Evolutionary conservation across 2,888 invertebrate species (phyloP).

Genomic region (Omphaloscelis lunosa): DNA sequence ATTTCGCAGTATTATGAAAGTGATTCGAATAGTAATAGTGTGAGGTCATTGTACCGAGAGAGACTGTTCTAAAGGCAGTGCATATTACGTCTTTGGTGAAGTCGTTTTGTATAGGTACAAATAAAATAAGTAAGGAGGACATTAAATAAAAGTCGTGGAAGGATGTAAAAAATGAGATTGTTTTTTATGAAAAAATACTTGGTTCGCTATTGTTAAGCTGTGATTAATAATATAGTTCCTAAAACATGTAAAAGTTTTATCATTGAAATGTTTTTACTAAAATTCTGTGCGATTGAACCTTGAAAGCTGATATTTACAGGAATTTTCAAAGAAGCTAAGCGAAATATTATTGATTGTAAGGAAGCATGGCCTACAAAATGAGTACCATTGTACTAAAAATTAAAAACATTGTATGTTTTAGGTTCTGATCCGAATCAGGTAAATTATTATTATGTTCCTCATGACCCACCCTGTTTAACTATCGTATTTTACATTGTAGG

Average conservation of each 20-base stretch:
- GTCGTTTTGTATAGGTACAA: background rate
- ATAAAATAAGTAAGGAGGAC: background rate
- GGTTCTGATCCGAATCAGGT: background rate
- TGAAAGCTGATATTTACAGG: background rate
- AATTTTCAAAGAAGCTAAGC: background rate
- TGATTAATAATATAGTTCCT: conserved; percentile 37
- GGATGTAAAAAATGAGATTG: background rate
- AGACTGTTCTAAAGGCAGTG: background rate
- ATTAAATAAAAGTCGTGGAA: background rate
- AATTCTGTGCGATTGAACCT: background rate
- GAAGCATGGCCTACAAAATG: too few species aligned
- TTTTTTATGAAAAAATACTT: background rate
- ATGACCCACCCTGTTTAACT: background rate
- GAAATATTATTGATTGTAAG: background rate
- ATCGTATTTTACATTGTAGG: background rate
- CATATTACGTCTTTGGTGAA: background rate
- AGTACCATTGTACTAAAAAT: too few species aligned
- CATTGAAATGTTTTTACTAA: background rate
- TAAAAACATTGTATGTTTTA: background rate
- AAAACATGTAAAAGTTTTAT: background rate
- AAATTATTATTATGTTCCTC: background rate
- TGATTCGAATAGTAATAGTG: conserved; percentile 43
- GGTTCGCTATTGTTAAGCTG: conserved; percentile 3
- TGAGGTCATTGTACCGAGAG: conserved; percentile 41
- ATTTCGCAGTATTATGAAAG: conserved; percentile 51